A percentile compares a stretch with the other conserved stretches of the same genome.
These are phyloP conservation scores for Ruditapes philippinarum DNA, from an alignment of 1,140 invertebrate species.

Conservation along the genomic window DNA sequence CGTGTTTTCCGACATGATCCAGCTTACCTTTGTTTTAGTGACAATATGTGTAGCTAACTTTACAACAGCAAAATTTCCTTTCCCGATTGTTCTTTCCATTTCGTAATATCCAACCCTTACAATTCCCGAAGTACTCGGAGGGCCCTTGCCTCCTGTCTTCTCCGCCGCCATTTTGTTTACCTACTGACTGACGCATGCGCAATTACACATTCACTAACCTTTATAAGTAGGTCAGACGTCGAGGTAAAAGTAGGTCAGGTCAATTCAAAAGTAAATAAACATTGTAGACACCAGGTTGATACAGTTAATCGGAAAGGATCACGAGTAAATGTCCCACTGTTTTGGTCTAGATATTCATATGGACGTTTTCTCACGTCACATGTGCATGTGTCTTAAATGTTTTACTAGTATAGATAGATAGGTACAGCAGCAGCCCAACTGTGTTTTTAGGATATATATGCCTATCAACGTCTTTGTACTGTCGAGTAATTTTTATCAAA, in stretches of 20 bases:
- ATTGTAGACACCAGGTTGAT: too few species aligned
- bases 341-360: too few species aligned
- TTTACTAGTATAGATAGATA: too few species aligned
- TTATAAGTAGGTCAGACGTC: conserved; percentile 55
- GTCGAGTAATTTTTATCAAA: too few species aligned
- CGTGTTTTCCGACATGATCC: not conserved
- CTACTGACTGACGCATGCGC: conserved; percentile 61
- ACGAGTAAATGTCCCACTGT: too few species aligned
- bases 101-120: conserved; percentile 95
- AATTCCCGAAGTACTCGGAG: conserved; percentile 75
- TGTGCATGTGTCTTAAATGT: too few species aligned
- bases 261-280: not conserved
- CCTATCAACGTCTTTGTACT: too few species aligned
- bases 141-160: conserved; percentile 73
- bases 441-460: too few species aligned
- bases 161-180: conserved; percentile 83
- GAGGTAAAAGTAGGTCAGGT: conserved; percentile 48
- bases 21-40: conserved; percentile 97
- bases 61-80: conserved; percentile 98
- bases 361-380: too few species aligned
- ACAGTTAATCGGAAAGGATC: too few species aligned
- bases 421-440: too few species aligned
- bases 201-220: conserved; percentile 30
- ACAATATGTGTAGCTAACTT: conserved; percentile 97
- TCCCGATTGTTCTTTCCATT: conserved; percentile 98